phyloP scores from a whole-genome alignment of 2,113 vertebrate genomes.

The Anas platyrhynchos region DNA sequence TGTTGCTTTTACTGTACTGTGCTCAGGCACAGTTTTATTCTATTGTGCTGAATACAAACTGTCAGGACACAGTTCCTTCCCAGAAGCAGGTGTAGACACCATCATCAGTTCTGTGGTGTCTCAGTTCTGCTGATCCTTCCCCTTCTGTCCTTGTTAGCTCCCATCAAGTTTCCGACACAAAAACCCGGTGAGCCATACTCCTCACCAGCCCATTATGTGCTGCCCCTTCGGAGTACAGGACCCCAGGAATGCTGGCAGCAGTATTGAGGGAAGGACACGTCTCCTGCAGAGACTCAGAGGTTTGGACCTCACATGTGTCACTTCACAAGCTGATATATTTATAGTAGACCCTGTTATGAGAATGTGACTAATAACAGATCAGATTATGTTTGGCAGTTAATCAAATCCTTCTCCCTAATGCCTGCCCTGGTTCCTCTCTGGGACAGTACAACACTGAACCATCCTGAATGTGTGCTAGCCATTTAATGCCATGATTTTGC shows the following conservation, averaged over 20 bases:
- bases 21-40: background rate
- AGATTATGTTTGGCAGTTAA: background rate
- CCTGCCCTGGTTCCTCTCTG: background rate
- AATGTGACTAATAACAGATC: conserved; percentile 23
- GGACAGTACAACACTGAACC: background rate
- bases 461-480: background rate
- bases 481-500: background rate
- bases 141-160: background rate
- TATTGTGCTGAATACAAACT: background rate
- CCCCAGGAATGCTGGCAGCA: background rate
- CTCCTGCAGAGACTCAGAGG: background rate
- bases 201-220: background rate
- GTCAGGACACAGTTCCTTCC: background rate
- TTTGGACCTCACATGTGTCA: background rate
- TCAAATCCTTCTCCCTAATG: background rate
- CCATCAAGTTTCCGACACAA: background rate
- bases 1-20: background rate
- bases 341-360: background rate
- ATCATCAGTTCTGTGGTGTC: background rate
- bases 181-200: background rate
- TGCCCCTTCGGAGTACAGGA: background rate
- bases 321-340: conserved; percentile 5
- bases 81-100: background rate
- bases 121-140: background rate
- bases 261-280: background rate